A percentile compares a stretch with the other conserved stretches of the same genome.
phyloP scores from a whole-genome alignment of 1,140 invertebrate species.

The Aporrectodea caliginosa region DNA sequence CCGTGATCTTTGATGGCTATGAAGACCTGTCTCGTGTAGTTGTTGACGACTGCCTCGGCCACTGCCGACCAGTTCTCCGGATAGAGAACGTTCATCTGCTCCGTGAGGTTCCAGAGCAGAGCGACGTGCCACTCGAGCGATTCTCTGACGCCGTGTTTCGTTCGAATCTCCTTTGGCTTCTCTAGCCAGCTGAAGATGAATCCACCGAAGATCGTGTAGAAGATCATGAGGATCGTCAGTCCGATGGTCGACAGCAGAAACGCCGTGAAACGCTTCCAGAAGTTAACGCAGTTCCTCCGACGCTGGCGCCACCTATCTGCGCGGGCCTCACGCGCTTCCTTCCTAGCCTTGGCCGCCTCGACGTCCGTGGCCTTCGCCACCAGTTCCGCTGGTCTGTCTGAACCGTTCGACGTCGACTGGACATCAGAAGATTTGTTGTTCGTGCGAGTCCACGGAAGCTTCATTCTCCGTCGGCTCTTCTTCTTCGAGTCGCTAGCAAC shows the following conservation, averaged over 20 bases:
- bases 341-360: not conserved
- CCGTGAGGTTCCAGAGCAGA: constrained; percentile 30
- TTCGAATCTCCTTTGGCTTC: constrained; percentile 62
- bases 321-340: not conserved
- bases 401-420: not conserved
- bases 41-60: constrained; percentile 22
- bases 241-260: constrained; percentile 92
- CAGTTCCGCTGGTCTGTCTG: not conserved
- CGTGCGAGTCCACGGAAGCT: not conserved
- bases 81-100: constrained; percentile 28
- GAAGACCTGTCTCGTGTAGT: constrained; percentile 26
- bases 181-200: constrained; percentile 85
- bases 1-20: constrained; percentile 40
- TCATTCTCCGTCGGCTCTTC: not conserved
- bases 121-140: constrained; percentile 23
- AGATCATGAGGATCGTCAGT: constrained; percentile 80
- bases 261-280: constrained; percentile 73
- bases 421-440: not conserved
- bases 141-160: constrained; percentile 6
- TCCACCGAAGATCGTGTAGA: constrained; percentile 84
- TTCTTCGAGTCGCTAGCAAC: not conserved
- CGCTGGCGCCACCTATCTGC: not conserved
- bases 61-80: constrained; percentile 28
- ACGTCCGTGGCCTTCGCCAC: not conserved
- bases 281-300: constrained; percentile 24